These are phyloP conservation scores for Oostethus manadensis DNA, from an alignment of 2,113 vertebrate species.

Conservation along the genomic window DNA sequence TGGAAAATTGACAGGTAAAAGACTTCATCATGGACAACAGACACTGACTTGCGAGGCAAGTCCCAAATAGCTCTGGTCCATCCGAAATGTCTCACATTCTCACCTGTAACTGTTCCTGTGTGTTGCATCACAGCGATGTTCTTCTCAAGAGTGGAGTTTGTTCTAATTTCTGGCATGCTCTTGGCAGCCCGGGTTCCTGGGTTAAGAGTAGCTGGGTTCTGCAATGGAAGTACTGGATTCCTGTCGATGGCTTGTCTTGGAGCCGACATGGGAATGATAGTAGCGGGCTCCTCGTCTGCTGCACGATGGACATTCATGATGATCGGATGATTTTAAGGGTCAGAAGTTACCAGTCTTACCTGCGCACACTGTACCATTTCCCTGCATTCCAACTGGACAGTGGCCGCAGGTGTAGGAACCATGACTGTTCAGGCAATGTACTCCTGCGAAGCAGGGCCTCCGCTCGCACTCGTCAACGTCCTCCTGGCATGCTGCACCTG, in stretches of 20 bases:
- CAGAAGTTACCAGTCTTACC: constrained; percentile 42
- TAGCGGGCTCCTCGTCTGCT: constrained; percentile 10
- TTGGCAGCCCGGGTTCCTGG: constrained; percentile 13
- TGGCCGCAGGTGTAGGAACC: constrained; percentile 70
- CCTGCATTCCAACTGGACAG: constrained; percentile 65
- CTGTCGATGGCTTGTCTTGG: constrained; percentile 18
- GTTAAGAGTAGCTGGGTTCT: constrained; percentile 11
- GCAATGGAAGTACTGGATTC: constrained; percentile 38
- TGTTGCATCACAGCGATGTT: neutral
- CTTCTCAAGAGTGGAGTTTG: neutral
- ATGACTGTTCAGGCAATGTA: constrained; percentile 67
- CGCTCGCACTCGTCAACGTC: constrained; percentile 74
- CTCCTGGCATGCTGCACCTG: constrained; percentile 70
- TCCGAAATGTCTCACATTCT: neutral
- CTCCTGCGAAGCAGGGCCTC: constrained; percentile 69
- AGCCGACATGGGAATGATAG: constrained; percentile 34
- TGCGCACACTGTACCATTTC: constrained; percentile 63
- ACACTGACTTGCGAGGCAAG: neutral
- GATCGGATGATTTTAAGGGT: neutral
- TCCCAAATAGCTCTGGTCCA: too few species aligned
- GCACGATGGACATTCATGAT: constrained; percentile 7
- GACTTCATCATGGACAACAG: constrained; percentile 11
- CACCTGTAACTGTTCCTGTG: constrained; percentile 25
- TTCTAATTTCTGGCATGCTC: neutral
- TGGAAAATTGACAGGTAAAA: constrained; percentile 15